Conservation (phyloP, 2,113 vertebrate genomes). For the Columba livia region DNA sequence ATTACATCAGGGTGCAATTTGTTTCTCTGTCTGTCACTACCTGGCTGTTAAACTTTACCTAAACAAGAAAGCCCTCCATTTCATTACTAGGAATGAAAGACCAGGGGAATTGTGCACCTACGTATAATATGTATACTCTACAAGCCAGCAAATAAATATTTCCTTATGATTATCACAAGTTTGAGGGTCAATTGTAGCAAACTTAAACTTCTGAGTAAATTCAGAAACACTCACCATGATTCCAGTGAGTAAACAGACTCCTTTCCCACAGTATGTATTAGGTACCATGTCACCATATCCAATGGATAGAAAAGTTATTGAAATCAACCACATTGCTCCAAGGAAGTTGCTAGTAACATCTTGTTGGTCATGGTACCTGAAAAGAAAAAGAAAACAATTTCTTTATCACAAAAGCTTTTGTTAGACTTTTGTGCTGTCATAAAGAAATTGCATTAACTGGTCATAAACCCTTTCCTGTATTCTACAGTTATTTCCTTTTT, state of each 20-base stretch:
- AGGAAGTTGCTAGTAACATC: constrained; percentile 99
- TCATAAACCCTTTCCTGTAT: neutral
- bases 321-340: constrained; percentile 99
- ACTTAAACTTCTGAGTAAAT: neutral
- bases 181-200: neutral
- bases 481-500: neutral
- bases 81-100: neutral
- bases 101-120: neutral
- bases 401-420: neutral
- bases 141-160: neutral
- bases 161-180: neutral
- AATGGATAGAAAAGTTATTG: constrained; percentile 99
- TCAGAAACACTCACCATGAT: constrained; percentile 90
- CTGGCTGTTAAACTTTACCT: neutral
- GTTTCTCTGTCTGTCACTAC: neutral
- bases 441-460: neutral
- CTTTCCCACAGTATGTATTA: constrained; percentile 99
- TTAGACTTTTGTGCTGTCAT: neutral
- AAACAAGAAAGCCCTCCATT: neutral
- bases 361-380: constrained; percentile 95
- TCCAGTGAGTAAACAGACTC: constrained; percentile 97
- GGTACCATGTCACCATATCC: constrained; percentile 99
- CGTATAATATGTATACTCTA: neutral
- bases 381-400: constrained; percentile 55
- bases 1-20: neutral